Evolutionary conservation across 2,113 vertebrate genomes (phyloP).

Genomic region (Benitochromis conjunctus): DNA sequence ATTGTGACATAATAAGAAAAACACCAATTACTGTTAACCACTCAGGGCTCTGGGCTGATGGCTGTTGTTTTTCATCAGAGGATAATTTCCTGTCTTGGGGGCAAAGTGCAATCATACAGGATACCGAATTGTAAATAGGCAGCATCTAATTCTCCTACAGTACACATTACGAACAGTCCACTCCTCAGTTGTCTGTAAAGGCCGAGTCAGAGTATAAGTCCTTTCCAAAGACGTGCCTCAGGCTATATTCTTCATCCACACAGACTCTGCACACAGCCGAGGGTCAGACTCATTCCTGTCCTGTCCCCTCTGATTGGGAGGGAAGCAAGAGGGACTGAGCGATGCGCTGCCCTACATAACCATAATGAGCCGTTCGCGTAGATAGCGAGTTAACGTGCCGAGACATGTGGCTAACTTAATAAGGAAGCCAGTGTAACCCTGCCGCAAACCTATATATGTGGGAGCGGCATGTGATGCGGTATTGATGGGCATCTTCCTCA

Average conservation of each 20-base stretch:
- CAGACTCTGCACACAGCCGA: constrained; percentile 31
- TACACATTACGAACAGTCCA: constrained; percentile 2
- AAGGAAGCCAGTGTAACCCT: neutral
- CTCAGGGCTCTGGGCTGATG: neutral
- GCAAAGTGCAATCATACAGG: neutral
- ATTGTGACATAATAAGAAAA: constrained; percentile 9
- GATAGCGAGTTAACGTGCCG: constrained; percentile 29
- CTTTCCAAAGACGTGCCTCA: constrained; percentile 32
- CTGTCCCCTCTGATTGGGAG: constrained; percentile 30
- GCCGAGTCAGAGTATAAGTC: constrained; percentile 1
- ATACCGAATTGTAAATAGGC: neutral
- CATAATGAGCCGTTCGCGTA: constrained; percentile 53
- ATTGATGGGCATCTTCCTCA: constrained; percentile 49
- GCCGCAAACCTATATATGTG: neutral
- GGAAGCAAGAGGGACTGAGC: constrained; percentile 3
- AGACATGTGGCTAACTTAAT: constrained; percentile 40
- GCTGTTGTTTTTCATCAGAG: neutral
- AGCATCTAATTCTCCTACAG: constrained; percentile 4
- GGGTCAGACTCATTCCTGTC: constrained; percentile 39
- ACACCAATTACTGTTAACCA: constrained; percentile 21
- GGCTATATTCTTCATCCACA: constrained; percentile 43
- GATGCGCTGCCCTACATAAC: constrained; percentile 58
- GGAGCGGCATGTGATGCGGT: constrained; percentile 20
- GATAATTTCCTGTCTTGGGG: neutral
- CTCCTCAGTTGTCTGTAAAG: constrained; percentile 23